A percentile compares a stretch with the other conserved stretches of the same genome.
Evolutionary conservation across 2,797 vertebrate species (phyloP).

Genomic region (Threskiornis aethiopicus): DNA sequence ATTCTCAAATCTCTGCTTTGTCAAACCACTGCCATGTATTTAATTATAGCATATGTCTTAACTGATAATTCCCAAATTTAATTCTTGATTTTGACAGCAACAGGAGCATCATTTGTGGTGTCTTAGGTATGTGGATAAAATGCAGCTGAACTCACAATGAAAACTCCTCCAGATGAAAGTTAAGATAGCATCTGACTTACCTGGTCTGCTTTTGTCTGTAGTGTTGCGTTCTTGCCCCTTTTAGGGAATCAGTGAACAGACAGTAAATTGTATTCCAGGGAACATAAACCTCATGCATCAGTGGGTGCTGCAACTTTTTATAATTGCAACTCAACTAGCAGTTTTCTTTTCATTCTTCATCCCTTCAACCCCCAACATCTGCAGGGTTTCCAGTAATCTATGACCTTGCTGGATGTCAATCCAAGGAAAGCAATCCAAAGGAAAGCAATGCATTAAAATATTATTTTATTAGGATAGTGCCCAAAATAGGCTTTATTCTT

Average conservation of each 20-base stretch:
- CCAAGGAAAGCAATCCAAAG: neutral
- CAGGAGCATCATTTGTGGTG: neutral
- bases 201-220: neutral
- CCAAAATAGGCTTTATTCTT: neutral
- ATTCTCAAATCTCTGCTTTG: neutral
- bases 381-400: neutral
- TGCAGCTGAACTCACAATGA: neutral
- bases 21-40: neutral
- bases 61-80: neutral
- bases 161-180: neutral
- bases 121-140: neutral
- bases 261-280: neutral
- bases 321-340: neutral
- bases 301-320: neutral
- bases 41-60: neutral
- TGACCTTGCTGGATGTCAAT: neutral
- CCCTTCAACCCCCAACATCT: neutral
- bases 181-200: neutral
- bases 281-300: neutral
- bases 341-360: slow-evolving; percentile 7
- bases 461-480: neutral
- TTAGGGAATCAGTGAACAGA: neutral
- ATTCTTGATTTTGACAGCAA: neutral
- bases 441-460: neutral
- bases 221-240: neutral